Evolutionary conservation across 2,113 vertebrate genomes (phyloP), one percentile per base, ranked within the genome.

Genomic region (Pipa parva): DNA sequence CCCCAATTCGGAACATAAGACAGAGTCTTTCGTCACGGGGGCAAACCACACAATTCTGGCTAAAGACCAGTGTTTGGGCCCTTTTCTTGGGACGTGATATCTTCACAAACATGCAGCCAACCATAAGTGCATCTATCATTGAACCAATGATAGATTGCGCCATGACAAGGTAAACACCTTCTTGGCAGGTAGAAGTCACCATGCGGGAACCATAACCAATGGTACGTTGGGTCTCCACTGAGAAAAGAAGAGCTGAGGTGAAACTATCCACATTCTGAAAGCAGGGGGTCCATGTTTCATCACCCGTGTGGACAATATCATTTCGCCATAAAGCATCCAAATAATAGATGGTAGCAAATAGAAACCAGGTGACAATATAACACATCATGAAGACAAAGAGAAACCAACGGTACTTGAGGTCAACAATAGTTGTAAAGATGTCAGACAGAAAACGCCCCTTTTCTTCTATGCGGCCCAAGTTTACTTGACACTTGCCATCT

Each of bases 31-130:
- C 92, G 13, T 99, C 96, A 61, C 97, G 84, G 87, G 98, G 94
- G 42, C 94, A 97, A 84, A 99, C 94, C 72, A 99, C 97, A 0
- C 96, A 93, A 0, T 93, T 92, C 71, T 92, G 97, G 86, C 96
- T 98, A 72, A 99, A 99, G 63, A 99, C 94, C 73, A 99, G 78
- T 26, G 97, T 99, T 88, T 99, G 96, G 1, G 97, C 97, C 57
- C 97, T 89, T 81, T 99, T 99, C 87, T 99, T 99, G 77, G 97
- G 96, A 76, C 98, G 95, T 1, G 97, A 99, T 79, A 99, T 99
- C 85, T 99, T 99, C 15, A 98, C 97, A 77, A 99, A 99, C 97
- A 99, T 98, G 81, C 97, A 99, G 39, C 97, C 97, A 83, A 99
- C 97, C 96, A 98, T 99, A 84, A 98, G 97, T 54, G 97, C 97